These are phyloP conservation scores for Sciaenops ocellatus DNA, from an alignment of 2,797 vertebrate genomes.

Conservation along the genomic window DNA sequence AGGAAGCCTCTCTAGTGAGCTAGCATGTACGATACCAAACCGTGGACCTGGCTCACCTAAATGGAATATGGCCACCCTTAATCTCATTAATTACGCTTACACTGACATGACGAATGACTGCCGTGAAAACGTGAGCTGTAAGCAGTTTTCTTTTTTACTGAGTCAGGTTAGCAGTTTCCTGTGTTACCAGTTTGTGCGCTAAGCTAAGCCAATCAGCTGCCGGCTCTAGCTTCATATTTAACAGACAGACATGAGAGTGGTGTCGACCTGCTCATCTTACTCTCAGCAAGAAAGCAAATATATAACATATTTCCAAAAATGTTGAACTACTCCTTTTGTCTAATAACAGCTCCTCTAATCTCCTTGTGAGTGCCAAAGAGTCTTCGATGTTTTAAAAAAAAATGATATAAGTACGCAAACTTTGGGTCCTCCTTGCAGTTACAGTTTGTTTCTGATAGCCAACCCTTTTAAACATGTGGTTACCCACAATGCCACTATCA, in stretches of 20 bases:
- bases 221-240: background rate
- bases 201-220: background rate
- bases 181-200: background rate
- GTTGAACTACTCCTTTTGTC: constrained; percentile 10
- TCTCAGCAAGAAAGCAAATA: background rate
- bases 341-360: constrained; percentile 14
- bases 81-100: background rate
- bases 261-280: background rate
- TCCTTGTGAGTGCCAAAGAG: constrained; percentile 75
- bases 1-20: background rate
- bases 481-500: constrained; percentile 25
- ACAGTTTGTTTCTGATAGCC: background rate
- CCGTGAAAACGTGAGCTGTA: background rate
- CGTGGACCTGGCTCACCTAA: background rate
- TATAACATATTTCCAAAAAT: constrained; percentile 13
- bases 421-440: background rate
- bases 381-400: constrained; percentile 44
- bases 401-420: background rate
- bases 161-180: background rate
- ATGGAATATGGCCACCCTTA: background rate
- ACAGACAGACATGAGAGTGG: background rate
- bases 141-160: background rate
- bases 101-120: background rate
- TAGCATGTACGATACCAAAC: background rate
- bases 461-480: constrained; percentile 12